Conservation (phyloP, 2,888 invertebrate genomes). For the Lysandra coridon region DNA sequence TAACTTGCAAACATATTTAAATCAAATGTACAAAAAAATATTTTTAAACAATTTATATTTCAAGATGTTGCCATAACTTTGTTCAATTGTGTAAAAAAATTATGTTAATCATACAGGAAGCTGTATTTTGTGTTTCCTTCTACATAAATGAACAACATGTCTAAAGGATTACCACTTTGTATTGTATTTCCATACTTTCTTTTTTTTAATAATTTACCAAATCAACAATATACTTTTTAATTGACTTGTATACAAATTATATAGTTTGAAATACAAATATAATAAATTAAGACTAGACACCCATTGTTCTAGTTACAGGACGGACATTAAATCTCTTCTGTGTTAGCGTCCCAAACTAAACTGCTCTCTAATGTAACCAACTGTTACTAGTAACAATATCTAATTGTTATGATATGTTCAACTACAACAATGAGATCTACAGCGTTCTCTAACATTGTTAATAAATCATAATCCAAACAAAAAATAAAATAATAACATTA, state of each 20-base stretch:
- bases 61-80: background rate
- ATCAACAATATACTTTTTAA: background rate
- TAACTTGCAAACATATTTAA: background rate
- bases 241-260: background rate
- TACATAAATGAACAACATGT: background rate
- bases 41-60: background rate
- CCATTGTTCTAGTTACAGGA: background rate
- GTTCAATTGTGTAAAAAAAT: background rate
- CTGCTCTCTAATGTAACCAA: background rate
- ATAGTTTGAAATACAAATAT: background rate
- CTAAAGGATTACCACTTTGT: background rate
- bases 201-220: background rate
- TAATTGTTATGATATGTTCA: conserved; percentile 15
- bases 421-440: conserved; percentile 1
- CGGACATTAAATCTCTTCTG: background rate
- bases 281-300: background rate
- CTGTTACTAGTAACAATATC: background rate
- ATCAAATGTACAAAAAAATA: background rate
- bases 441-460: background rate
- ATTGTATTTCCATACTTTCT: background rate
- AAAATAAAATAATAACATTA: background rate
- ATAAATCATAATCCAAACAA: background rate
- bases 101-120: background rate
- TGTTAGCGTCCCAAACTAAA: background rate
- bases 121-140: background rate